Evolutionary conservation across 1,140 invertebrate species (phyloP).

Genomic region (Drosophila arizonae): DNA sequence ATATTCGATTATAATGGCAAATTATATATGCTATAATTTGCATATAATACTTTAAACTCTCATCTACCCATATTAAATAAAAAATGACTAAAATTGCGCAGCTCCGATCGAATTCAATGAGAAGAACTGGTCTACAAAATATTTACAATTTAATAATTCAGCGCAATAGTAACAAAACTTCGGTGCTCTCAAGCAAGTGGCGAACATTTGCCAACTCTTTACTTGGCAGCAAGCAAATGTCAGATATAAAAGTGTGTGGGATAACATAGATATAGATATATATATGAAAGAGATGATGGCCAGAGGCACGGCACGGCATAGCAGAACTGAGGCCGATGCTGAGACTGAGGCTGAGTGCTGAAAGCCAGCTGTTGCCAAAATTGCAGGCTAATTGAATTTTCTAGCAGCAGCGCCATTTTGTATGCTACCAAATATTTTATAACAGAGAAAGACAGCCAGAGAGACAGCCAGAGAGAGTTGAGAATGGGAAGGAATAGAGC

Average conservation of each 20-base stretch:
- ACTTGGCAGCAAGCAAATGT: background rate
- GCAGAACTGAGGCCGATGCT: conserved; percentile 14
- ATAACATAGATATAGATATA: background rate
- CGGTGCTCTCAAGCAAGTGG: background rate
- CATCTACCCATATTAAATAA: no score
- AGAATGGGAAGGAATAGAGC: background rate
- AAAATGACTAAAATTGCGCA: no score
- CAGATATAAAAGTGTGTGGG: background rate
- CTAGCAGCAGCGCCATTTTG: conserved; percentile 76
- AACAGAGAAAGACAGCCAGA: conserved; percentile 28
- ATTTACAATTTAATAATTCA: background rate
- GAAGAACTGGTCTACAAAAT: no score
- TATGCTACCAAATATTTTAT: conserved; percentile 77
- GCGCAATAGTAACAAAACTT: background rate
- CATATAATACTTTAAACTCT: no score
- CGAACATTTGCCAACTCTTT: conserved; percentile 10
- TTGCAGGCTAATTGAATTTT: conserved; percentile 76
- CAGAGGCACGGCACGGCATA: background rate
- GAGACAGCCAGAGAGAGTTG: background rate
- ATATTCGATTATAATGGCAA: no score
- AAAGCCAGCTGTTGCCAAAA: conserved; percentile 77
- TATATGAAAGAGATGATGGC: background rate
- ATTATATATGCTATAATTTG: no score
- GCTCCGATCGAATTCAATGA: no score
- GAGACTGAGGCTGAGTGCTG: conserved; percentile 37